These are phyloP conservation scores for Xanthia togata DNA, from an alignment of 2,888 invertebrate species.

Conservation along the genomic window DNA sequence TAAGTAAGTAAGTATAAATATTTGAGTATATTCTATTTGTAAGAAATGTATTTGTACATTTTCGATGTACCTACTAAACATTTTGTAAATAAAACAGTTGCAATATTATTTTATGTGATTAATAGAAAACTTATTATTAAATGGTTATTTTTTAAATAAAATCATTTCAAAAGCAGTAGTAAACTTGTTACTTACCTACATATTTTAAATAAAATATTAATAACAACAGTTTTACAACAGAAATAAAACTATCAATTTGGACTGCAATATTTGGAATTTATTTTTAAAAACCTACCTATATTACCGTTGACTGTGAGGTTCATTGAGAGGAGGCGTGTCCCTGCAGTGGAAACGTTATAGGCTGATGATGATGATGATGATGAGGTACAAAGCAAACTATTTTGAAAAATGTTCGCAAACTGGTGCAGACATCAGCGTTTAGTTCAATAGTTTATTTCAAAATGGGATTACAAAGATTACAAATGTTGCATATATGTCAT, in stretches of 20 bases:
- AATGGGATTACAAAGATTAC: too few relatives aligned
- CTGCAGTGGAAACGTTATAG: too few relatives aligned
- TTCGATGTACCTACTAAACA: slow-evolving; percentile 1
- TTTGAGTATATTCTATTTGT: neutral
- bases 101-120: neutral
- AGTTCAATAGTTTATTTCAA: too few relatives aligned
- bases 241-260: slow-evolving; percentile 46
- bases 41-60: neutral
- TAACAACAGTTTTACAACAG: neutral
- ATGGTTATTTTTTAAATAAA: neutral
- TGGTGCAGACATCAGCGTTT: too few relatives aligned
- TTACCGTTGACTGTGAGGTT: slow-evolving; percentile 2
- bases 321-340: too few relatives aligned
- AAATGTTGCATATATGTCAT: too few relatives aligned
- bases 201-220: neutral
- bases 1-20: neutral
- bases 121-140: neutral
- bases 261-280: slow-evolving; percentile 55
- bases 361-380: too few relatives aligned
- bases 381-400: too few relatives aligned
- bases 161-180: neutral
- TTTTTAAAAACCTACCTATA: slow-evolving; percentile 39
- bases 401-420: neutral
- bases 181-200: slow-evolving; percentile 3
- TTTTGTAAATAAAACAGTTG: slow-evolving; percentile 32